These are phyloP conservation scores for Hyalella azteca DNA, from an alignment of 2,888 invertebrate genomes.

Conservation along the genomic window DNA sequence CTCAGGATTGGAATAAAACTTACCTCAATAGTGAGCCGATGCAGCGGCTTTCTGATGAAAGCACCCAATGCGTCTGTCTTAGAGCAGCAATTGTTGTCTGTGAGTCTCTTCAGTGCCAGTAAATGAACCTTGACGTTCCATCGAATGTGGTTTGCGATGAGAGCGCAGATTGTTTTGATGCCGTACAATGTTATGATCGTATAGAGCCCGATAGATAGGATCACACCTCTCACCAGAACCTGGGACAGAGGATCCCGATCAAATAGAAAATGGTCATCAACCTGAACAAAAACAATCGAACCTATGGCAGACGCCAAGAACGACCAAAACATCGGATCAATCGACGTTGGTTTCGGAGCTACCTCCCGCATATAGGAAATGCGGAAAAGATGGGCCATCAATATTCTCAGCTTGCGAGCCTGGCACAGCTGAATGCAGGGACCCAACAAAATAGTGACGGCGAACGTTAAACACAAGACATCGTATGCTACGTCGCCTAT, in stretches of 20 bases:
- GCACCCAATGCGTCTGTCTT: background rate
- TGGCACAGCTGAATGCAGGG: conserved; percentile 17
- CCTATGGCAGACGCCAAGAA: background rate
- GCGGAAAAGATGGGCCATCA: background rate
- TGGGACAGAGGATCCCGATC: background rate
- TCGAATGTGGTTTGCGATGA: background rate
- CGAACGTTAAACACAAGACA: background rate
- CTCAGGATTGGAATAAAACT: too few relatives aligned
- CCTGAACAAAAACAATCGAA: background rate
- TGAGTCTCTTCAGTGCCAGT: background rate
- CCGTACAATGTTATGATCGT: background rate
- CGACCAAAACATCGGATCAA: background rate
- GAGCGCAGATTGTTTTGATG: conserved; percentile 8
- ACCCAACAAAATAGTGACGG: background rate
- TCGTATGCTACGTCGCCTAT: conserved; percentile 19
- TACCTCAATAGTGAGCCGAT: background rate
- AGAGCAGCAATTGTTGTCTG: background rate
- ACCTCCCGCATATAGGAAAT: background rate
- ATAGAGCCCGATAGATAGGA: background rate
- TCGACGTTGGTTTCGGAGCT: background rate
- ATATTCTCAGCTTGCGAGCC: background rate
- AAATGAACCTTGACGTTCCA: background rate
- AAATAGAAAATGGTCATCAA: background rate
- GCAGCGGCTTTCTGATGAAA: background rate
- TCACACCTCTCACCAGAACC: background rate